phyloP scores from a whole-genome alignment of 2,113 vertebrate genomes.

The Condylura cristata region DNA sequence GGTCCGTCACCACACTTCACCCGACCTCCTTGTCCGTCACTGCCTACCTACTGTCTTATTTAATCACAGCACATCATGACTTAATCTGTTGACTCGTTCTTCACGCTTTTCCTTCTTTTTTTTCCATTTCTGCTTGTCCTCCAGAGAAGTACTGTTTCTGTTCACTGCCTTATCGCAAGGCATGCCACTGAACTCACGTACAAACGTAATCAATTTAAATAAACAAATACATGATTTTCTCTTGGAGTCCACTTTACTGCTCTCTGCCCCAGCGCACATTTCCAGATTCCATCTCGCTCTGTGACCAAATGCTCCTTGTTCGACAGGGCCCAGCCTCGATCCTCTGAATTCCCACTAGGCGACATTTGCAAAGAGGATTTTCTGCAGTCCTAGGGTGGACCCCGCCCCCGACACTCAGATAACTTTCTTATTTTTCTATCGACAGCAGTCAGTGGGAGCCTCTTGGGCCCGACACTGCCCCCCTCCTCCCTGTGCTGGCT shows the following conservation, averaged over 20 bases:
- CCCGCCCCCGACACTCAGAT: neutral
- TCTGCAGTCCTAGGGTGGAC: neutral
- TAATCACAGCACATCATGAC: neutral
- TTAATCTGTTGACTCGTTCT: neutral
- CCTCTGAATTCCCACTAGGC: neutral
- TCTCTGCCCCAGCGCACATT: neutral
- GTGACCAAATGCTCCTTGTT: neutral
- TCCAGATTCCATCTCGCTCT: neutral
- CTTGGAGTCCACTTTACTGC: neutral
- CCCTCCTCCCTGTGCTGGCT: neutral
- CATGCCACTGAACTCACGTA: neutral
- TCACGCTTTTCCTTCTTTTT: neutral
- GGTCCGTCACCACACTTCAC: slow-evolving; percentile 81
- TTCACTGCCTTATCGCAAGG: neutral
- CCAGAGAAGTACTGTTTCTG: neutral
- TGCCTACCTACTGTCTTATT: neutral
- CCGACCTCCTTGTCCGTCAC: neutral
- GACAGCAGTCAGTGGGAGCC: neutral
- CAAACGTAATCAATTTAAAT: neutral
- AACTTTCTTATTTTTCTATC: slow-evolving; percentile 24
- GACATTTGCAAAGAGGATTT: neutral
- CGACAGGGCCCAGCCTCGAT: neutral
- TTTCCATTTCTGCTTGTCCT: neutral
- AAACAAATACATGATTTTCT: neutral
- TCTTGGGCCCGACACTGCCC: neutral